A percentile compares a stretch with the other conserved stretches of the same genome.
These are phyloP conservation scores for Globia sparganii DNA, from an alignment of 2,888 invertebrate genomes.

Conservation along the genomic window DNA sequence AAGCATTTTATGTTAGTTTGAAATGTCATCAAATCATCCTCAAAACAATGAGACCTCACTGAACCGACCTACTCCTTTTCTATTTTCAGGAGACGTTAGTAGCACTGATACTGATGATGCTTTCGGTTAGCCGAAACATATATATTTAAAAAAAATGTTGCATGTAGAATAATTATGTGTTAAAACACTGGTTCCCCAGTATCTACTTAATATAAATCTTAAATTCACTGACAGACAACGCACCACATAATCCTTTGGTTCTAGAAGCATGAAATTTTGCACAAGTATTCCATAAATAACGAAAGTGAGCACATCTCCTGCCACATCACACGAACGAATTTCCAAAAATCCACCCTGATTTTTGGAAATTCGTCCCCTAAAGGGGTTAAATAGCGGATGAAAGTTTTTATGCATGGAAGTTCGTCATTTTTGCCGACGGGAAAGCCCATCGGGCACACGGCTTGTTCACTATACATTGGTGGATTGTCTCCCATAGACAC, in stretches of 20 bases:
- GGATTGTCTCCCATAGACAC: slow-evolving; percentile 64
- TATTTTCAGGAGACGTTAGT: background rate
- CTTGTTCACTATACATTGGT: background rate
- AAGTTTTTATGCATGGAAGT: background rate
- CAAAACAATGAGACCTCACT: background rate
- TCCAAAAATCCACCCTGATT: no score
- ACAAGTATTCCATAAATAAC: background rate
- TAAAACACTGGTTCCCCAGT: background rate
- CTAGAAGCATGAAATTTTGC: background rate
- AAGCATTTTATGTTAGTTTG: background rate
- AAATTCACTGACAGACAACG: background rate
- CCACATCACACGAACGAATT: no score
- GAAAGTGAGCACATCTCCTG: background rate
- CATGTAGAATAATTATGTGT: background rate
- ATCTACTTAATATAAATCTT: background rate
- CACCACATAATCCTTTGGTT: background rate
- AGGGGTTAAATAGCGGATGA: background rate
- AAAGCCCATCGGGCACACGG: background rate
- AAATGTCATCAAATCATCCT: background rate
- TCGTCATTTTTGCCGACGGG: background rate
- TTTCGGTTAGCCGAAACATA: background rate
- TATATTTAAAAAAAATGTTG: background rate
- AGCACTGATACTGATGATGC: background rate
- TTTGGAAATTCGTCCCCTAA: background rate
- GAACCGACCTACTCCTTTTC: background rate